A percentile compares a stretch with the other conserved stretches of the same genome.
phyloP scores from a whole-genome alignment of 2,797 vertebrate species.

The Spinus olivaceus region DNA sequence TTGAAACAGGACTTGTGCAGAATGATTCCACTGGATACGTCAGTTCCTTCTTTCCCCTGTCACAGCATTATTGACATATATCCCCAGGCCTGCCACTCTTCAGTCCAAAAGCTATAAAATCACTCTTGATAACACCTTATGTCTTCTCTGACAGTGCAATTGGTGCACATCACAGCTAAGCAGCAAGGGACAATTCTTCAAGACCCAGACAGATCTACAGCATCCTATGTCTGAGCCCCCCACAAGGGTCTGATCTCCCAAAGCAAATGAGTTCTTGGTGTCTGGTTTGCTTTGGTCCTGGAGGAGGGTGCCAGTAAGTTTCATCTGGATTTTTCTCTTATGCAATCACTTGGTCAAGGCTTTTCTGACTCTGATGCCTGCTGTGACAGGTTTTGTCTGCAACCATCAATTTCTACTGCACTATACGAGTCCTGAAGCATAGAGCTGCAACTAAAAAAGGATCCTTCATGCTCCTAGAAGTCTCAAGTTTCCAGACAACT shows the following conservation, averaged over 20 bases:
- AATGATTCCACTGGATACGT: rapidly evolving
- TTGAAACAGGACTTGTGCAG: background rate
- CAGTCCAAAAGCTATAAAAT: background rate
- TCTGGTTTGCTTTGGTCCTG: background rate
- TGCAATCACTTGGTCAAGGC: background rate
- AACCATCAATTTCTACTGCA: background rate
- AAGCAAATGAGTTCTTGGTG: background rate
- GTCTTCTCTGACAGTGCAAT: background rate
- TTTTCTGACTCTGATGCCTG: background rate
- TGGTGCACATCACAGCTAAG: background rate
- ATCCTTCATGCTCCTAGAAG: background rate
- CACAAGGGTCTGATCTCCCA: background rate
- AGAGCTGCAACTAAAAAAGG: background rate
- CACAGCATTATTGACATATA: background rate
- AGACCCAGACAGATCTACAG: background rate
- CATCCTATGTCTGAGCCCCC: background rate
- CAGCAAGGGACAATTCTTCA: background rate
- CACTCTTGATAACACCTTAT: background rate
- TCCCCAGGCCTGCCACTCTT: background rate
- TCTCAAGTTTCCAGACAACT: background rate
- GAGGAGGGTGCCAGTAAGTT: background rate
- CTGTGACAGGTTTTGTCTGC: background rate
- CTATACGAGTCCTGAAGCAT: background rate
- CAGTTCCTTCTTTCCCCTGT: background rate
- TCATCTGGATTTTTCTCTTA: background rate